Conservation (phyloP, 2,888 invertebrate species). For the Drosophila melanosoma region DNA sequence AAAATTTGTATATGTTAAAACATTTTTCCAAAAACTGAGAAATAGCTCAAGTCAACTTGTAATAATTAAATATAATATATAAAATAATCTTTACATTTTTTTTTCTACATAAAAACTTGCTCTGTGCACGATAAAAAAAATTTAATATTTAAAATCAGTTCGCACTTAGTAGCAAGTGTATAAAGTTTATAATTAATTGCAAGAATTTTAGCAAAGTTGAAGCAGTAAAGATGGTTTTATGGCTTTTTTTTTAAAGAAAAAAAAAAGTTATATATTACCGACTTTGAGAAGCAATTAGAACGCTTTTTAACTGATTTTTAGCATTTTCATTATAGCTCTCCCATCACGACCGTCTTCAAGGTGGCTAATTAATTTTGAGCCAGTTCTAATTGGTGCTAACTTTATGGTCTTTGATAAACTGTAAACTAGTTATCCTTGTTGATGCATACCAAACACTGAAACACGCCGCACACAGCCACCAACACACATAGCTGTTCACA, state of each 20-base stretch:
- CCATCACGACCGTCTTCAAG: neutral
- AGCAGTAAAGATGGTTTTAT: neutral
- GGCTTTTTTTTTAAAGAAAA: no score
- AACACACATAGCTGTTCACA: neutral
- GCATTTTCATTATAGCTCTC: neutral
- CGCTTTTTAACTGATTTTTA: neutral
- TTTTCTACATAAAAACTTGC: neutral
- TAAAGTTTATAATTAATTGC: neutral
- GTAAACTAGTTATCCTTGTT: conserved; percentile 16
- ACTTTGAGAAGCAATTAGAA: neutral
- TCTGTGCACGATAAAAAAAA: neutral
- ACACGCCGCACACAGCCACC: neutral
- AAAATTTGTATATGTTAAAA: no score
- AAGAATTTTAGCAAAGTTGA: neutral
- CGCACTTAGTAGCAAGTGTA: neutral
- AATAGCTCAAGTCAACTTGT: no score
- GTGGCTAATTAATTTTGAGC: conserved; percentile 14
- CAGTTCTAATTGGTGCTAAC: neutral
- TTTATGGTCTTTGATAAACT: conserved; percentile 28
- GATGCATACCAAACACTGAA: neutral
- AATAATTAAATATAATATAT: no score
- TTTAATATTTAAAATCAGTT: neutral
- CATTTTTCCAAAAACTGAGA: no score
- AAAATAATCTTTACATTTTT: no score
- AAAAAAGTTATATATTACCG: neutral